phyloP scores from a whole-genome alignment of 2,888 invertebrate species.

The Eristalis intricaria region DNA sequence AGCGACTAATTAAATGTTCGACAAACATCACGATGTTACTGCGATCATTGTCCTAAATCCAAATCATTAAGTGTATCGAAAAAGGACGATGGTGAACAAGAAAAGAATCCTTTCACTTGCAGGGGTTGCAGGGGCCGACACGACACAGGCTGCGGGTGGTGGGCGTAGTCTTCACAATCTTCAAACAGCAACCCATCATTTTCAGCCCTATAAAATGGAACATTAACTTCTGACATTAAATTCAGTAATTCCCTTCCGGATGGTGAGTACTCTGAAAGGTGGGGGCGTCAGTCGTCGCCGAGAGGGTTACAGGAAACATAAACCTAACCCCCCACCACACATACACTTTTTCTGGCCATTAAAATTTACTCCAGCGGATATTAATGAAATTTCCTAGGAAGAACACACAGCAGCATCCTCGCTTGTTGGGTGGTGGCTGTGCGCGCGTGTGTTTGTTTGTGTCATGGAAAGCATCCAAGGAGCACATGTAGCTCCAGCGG shows the following conservation, averaged over 20 bases:
- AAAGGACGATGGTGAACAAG: conserved; percentile 11
- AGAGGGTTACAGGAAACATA: conserved; percentile 25
- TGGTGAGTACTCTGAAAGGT: background rate
- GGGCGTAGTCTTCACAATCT: conserved; percentile 25
- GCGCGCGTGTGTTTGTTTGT: background rate
- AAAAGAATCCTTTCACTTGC: background rate
- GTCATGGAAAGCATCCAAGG: background rate
- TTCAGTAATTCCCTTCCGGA: conserved; percentile 59
- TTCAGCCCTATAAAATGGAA: conserved; percentile 67
- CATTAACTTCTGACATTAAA: conserved; percentile 69
- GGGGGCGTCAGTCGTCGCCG: background rate
- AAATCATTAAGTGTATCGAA: conserved; percentile 62
- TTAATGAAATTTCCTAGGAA: conserved; percentile 59
- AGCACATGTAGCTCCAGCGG: background rate
- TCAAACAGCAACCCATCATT: conserved; percentile 60
- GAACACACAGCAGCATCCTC: background rate
- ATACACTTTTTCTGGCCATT: conserved; percentile 44
- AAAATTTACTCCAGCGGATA: conserved; percentile 68
- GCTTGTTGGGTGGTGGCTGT: background rate
- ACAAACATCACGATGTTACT: background rate
- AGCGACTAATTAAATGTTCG: conserved; percentile 52
- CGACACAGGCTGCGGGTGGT: background rate
- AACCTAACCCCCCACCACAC: conserved; percentile 20
- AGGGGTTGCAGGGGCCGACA: background rate
- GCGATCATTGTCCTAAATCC: conserved; percentile 41